These are phyloP conservation scores for Pagrus major DNA, from an alignment of 2,113 vertebrate genomes.

Conservation along the genomic window DNA sequence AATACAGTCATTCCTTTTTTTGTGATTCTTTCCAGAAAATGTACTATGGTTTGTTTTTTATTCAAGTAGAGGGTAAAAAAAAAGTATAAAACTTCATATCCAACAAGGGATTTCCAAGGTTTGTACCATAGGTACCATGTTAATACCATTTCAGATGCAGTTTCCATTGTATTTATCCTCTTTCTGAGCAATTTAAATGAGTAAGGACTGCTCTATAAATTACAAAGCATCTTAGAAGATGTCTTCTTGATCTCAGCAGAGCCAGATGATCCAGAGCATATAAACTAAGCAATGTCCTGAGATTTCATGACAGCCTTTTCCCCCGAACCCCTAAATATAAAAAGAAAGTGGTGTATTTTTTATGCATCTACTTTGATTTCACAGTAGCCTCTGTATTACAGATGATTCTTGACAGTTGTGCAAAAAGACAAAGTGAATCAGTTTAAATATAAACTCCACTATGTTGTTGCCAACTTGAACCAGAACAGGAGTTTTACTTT, in stretches of 20 bases:
- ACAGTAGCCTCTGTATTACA: not conserved
- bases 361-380: slow-evolving; percentile 11
- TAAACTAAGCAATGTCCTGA: slow-evolving; percentile 14
- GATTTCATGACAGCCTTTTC: not conserved
- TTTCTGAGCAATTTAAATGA: not conserved
- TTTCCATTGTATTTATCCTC: not conserved
- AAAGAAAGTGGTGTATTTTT: slow-evolving; percentile 13
- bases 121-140: not conserved
- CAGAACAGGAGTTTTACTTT: not conserved
- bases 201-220: not conserved
- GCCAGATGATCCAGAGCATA: not conserved
- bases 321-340: not conserved
- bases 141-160: too few species aligned
- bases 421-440: not conserved
- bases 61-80: too few species aligned
- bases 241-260: not conserved
- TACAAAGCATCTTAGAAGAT: slow-evolving; percentile 4
- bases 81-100: not conserved
- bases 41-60: not conserved
- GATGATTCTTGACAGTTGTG: not conserved
- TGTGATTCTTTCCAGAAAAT: not conserved
- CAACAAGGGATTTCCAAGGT: not conserved
- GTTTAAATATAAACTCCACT: not conserved
- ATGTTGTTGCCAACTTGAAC: not conserved
- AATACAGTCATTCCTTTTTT: not conserved